These are phyloP conservation scores for Papilio demoleus DNA, from an alignment of 2,888 invertebrate species.

Conservation along the genomic window DNA sequence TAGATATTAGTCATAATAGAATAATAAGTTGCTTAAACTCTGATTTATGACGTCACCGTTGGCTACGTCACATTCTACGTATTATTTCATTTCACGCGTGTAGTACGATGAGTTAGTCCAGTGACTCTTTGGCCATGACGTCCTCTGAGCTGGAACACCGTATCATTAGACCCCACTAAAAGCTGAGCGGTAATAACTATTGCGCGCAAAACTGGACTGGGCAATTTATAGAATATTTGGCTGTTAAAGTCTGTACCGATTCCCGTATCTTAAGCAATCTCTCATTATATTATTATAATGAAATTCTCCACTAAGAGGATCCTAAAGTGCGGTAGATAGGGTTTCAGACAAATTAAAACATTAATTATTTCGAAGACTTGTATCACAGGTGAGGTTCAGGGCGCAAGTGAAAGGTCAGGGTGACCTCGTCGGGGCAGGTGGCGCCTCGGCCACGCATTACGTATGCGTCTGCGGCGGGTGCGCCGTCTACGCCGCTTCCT, in stretches of 20 bases:
- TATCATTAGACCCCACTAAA: not conserved
- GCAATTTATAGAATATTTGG: not conserved
- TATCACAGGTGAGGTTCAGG: conserved; percentile 35
- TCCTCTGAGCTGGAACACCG: conserved; percentile 5
- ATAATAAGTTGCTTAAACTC: too few relatives aligned
- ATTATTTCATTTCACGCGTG: not conserved
- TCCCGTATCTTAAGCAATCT: too few relatives aligned
- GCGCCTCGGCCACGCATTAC: conserved; percentile 60
- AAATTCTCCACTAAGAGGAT: too few relatives aligned
- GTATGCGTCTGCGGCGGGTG: conserved; percentile 63
- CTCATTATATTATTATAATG: too few relatives aligned
- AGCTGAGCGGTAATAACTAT: not conserved
- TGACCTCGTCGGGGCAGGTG: conserved; percentile 57
- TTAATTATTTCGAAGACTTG: conserved; percentile 4
- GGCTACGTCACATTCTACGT: not conserved
- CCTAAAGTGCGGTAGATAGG: not conserved
- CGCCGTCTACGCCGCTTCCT: conserved; percentile 69
- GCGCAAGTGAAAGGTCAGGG: conserved; percentile 53
- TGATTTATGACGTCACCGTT: not conserved
- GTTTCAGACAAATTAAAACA: conserved; percentile 2
- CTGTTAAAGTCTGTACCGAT: too few relatives aligned
- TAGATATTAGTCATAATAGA: not conserved
- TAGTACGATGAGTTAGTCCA: not conserved
- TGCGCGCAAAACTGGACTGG: not conserved
- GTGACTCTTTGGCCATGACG: conserved; percentile 1